phyloP scores from a whole-genome alignment of 2,797 vertebrate species.

The Halcyon chelicuti region DNA sequence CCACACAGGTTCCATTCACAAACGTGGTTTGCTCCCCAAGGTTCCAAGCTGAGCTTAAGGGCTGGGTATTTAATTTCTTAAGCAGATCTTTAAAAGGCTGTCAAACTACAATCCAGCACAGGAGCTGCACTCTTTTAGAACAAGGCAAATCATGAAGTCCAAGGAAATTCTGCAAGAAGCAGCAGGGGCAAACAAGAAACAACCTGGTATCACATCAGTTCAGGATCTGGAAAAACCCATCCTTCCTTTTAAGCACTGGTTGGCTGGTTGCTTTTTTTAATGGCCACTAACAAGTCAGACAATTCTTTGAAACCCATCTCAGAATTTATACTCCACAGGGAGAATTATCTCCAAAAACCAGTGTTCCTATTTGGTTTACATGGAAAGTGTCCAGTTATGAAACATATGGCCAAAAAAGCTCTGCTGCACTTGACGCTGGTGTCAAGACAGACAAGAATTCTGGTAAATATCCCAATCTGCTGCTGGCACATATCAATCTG shows the following conservation, averaged over 20 bases:
- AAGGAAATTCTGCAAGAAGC: not conserved
- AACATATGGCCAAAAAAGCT: not conserved
- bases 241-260: not conserved
- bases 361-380: accelerated
- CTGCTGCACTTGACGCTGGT: not conserved
- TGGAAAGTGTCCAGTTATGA: not conserved
- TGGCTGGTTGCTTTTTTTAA: not conserved
- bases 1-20: not conserved
- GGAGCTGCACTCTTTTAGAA: not conserved
- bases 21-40: not conserved
- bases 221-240: not conserved
- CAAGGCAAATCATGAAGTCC: not conserved
- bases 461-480: not conserved
- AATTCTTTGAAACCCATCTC: not conserved
- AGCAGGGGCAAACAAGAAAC: not conserved
- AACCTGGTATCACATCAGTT: not conserved
- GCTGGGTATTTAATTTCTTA: not conserved
- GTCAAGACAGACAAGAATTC: not conserved
- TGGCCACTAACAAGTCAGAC: not conserved
- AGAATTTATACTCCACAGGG: not conserved
- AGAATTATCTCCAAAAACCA: not conserved
- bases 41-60: not conserved
- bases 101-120: not conserved
- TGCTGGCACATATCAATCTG: not conserved
- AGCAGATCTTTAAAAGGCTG: not conserved